Conservation (phyloP, 2,888 invertebrate genomes). For the Schizotus pectinicornis region DNA sequence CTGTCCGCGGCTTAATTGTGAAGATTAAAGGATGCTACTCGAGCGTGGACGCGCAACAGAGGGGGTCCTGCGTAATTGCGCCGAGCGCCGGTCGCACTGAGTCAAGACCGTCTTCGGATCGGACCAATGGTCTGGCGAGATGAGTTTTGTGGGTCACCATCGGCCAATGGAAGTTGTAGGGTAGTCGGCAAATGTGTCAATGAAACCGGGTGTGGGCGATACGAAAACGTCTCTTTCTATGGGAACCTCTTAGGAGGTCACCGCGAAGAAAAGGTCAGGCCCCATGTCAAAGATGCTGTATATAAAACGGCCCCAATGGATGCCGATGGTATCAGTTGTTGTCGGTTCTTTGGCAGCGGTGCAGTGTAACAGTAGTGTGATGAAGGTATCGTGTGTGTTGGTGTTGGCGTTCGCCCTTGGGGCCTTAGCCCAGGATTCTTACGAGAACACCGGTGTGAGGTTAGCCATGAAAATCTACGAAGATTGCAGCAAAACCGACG, state of each 20-base stretch:
- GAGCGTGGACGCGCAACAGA: slow-evolving; percentile 17
- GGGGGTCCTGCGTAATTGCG: slow-evolving; percentile 9
- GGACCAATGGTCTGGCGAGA: slow-evolving; percentile 40
- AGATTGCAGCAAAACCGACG: slow-evolving; percentile 75
- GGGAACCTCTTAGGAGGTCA: slow-evolving; percentile 52
- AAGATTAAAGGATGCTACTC: slow-evolving; percentile 5
- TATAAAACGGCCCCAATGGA: slow-evolving; percentile 55
- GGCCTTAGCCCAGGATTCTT: slow-evolving; percentile 47
- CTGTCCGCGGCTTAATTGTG: slow-evolving; percentile 30
- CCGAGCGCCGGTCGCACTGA: too few species aligned
- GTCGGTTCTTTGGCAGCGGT: slow-evolving; percentile 41
- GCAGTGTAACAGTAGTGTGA: slow-evolving; percentile 40
- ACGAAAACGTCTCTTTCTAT: slow-evolving; percentile 31
- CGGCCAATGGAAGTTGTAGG: slow-evolving; percentile 53
- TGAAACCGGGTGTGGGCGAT: slow-evolving; percentile 43
- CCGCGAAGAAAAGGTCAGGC: slow-evolving; percentile 55
- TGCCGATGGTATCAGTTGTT: slow-evolving; percentile 52
- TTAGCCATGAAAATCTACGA: slow-evolving; percentile 76
- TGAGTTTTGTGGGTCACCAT: slow-evolving; percentile 50
- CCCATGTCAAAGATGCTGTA: slow-evolving; percentile 46
- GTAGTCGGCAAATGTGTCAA: slow-evolving; percentile 56
- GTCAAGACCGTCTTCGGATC: slow-evolving; percentile 1
- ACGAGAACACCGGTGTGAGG: slow-evolving; percentile 67
- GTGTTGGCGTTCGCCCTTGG: slow-evolving; percentile 49
- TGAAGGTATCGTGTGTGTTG: slow-evolving; percentile 51